Percentiles rank a stretch among this genome's conserved stretches.
These are phyloP conservation scores for Pollenia angustigena DNA, from an alignment of 2,888 invertebrate genomes.

Conservation along the genomic window DNA sequence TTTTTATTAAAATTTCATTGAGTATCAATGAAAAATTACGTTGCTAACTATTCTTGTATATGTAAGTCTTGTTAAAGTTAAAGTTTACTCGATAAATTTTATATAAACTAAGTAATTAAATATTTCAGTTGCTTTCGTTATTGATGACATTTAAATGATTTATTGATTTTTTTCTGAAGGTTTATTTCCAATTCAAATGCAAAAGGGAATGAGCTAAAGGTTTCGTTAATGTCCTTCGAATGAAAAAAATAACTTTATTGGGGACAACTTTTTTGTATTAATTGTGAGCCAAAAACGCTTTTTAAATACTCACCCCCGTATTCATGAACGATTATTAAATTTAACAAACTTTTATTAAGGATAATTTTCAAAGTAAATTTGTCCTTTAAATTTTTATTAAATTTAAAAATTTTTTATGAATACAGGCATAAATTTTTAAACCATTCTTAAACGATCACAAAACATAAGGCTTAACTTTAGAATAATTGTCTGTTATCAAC, in stretches of 20 bases:
- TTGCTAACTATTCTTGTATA: not conserved
- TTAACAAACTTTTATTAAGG: no score
- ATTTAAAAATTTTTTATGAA: no score
- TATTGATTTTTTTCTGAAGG: constrained; percentile 35
- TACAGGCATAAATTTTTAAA: no score
- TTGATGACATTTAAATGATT: constrained; percentile 41
- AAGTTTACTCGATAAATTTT: not conserved
- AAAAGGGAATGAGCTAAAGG: not conserved
- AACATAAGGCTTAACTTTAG: no score
- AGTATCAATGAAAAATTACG: not conserved
- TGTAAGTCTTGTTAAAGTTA: not conserved
- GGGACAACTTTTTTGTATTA: no score
- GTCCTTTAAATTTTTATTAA: no score
- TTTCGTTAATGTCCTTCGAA: not conserved
- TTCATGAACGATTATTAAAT: no score
- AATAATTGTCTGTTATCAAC: no score
- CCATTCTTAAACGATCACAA: no score
- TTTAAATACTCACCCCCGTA: no score
- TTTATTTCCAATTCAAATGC: constrained; percentile 3
- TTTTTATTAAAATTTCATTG: not conserved
- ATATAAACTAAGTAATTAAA: not conserved
- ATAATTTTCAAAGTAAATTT: no score
- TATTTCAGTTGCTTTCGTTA: constrained; percentile 10
- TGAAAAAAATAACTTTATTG: not conserved
- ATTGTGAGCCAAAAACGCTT: no score